A percentile compares a stretch with the other conserved stretches of the same genome.
Conservation (phyloP, 2,888 invertebrate genomes). For the Eristalis pertinax region DNA sequence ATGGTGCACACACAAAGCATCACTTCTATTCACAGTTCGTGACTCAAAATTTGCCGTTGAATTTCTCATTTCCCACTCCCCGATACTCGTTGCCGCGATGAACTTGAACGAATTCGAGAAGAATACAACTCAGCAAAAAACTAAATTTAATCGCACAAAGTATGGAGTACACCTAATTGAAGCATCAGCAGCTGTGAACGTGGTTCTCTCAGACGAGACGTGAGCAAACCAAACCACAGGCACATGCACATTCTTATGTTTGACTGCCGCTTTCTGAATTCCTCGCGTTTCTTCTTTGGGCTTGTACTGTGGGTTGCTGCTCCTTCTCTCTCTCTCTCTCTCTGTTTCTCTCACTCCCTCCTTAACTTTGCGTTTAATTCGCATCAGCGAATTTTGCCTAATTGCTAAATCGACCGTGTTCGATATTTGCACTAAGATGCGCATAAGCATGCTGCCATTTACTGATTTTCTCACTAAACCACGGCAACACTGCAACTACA, state of each 20-base stretch:
- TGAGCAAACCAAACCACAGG: constrained; percentile 5
- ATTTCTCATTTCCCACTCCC: constrained; percentile 23
- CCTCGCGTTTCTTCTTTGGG: constrained; percentile 22
- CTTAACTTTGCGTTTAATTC: constrained; percentile 33
- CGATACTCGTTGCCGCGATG: constrained; percentile 28
- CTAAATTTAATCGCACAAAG: constrained; percentile 32
- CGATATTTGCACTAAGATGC: constrained; percentile 28
- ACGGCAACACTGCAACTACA: background rate
- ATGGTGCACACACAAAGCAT: constrained; percentile 20
- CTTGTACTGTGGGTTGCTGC: constrained; percentile 2
- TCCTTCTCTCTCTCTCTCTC: background rate
- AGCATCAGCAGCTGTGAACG: constrained; percentile 36
- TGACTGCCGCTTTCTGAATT: constrained; percentile 25
- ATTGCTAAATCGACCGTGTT: constrained; percentile 62
- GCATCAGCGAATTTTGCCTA: constrained; percentile 60
- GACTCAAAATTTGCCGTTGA: constrained; percentile 51
- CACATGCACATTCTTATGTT: constrained; percentile 24
- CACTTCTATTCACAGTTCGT: constrained; percentile 40
- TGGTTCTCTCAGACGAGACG: constrained; percentile 32
- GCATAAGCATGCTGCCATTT: constrained; percentile 4
- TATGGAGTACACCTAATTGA: constrained; percentile 42
- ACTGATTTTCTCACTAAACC: constrained; percentile 1
- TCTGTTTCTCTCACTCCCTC: too few species aligned
- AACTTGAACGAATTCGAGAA: constrained; percentile 49
- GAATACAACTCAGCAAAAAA: constrained; percentile 8